A percentile compares a stretch with the other conserved stretches of the same genome.
Conservation (phyloP, 2,113 vertebrate species). For the Poeciliopsis occidentalis region DNA sequence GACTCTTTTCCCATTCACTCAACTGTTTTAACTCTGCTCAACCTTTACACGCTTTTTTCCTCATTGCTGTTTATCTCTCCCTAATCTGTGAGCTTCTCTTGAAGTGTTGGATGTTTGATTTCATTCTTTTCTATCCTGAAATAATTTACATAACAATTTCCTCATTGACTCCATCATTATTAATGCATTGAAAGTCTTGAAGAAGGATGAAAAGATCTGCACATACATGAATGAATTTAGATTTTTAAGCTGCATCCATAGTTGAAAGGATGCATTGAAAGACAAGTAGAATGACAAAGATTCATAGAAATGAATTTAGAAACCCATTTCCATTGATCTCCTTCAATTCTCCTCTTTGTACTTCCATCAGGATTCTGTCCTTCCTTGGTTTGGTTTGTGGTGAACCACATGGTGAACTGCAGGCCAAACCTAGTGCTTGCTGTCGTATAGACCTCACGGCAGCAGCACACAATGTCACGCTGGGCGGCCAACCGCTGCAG, state of each 20-base stretch:
- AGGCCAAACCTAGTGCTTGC: constrained; percentile 32
- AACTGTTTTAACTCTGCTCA: no score
- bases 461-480: constrained; percentile 48
- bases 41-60: not conserved
- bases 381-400: constrained; percentile 14
- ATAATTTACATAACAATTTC: not conserved
- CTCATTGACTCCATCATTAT: not conserved
- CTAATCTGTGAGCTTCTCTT: not conserved
- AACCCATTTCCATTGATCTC: not conserved
- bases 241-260: not conserved
- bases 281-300: not conserved
- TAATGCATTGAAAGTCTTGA: not conserved
- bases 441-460: constrained; percentile 47
- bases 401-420: constrained; percentile 43
- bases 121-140: not conserved
- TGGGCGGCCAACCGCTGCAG: constrained; percentile 41
- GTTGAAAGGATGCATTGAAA: not conserved
- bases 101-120: not conserved
- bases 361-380: not conserved
- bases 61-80: not conserved
- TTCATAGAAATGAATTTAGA: not conserved
- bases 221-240: not conserved
- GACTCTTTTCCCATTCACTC: no score
- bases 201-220: not conserved
- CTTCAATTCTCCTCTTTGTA: not conserved